Evolutionary conservation across 1,140 invertebrate species (phyloP).

Genomic region (Rhagoletis pomonella): DNA sequence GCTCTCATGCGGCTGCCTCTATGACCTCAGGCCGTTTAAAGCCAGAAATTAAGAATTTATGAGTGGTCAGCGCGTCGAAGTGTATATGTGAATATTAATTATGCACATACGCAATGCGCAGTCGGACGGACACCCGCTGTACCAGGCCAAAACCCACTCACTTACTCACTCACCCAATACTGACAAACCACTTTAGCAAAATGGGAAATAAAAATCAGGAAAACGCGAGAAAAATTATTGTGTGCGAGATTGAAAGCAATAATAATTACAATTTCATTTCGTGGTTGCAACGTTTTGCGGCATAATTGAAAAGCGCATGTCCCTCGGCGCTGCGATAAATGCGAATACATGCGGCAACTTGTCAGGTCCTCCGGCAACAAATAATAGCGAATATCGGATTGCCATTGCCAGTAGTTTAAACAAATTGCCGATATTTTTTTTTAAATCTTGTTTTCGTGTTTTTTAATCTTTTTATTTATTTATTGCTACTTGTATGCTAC

Average conservation of each 20-base stretch:
- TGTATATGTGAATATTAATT: slow-evolving; percentile 42
- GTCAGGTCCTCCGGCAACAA: background rate
- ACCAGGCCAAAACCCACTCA: background rate
- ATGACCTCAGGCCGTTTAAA: slow-evolving; percentile 39
- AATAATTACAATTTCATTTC: slow-evolving; percentile 50
- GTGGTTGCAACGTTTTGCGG: slow-evolving; percentile 35
- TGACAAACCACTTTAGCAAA: background rate
- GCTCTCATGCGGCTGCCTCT: background rate
- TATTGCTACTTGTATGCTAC: background rate
- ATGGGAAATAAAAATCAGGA: background rate
- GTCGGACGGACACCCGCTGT: background rate
- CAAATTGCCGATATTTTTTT: background rate
- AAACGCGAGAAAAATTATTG: slow-evolving; percentile 38
- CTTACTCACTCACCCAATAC: no score
- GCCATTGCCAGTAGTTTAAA: slow-evolving; percentile 23
- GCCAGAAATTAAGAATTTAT: slow-evolving; percentile 48
- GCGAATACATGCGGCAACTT: background rate
- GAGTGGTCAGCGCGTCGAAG: slow-evolving; percentile 15
- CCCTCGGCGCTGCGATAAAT: no score
- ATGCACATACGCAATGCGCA: slow-evolving; percentile 15
- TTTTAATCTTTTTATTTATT: background rate
- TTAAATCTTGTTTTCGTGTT: background rate
- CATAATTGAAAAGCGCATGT: slow-evolving; percentile 38
- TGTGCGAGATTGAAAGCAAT: slow-evolving; percentile 44
- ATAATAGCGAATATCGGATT: background rate